Conservation (phyloP, 2,888 invertebrate genomes). For the Acheta domesticus region DNA sequence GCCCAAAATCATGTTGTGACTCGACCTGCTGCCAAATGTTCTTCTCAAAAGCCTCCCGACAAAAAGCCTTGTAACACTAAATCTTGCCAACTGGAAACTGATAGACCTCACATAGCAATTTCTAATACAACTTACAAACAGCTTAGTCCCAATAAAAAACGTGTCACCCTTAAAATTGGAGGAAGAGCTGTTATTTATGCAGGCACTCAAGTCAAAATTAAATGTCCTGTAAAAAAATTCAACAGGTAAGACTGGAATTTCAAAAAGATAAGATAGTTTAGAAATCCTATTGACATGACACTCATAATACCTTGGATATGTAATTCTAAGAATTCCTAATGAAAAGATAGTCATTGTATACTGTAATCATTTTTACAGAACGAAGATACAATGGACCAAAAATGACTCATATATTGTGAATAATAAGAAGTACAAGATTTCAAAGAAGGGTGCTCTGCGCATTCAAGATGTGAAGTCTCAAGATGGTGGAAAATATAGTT, state of each 20-base stretch:
- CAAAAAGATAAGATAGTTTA: neutral
- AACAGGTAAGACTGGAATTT: constrained; percentile 48
- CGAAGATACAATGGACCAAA: constrained; percentile 86
- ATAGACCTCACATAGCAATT: constrained; percentile 71
- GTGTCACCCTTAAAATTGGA: constrained; percentile 79
- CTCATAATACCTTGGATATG: neutral
- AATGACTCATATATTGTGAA: constrained; percentile 74
- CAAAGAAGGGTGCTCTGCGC: constrained; percentile 82
- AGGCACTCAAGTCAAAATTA: constrained; percentile 88
- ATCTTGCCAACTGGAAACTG: constrained; percentile 69
- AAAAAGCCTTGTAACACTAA: constrained; percentile 83
- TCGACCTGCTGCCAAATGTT: constrained; percentile 71
- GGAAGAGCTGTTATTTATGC: constrained; percentile 86
- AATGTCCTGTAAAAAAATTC: constrained; percentile 83
- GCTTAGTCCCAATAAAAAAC: constrained; percentile 74
- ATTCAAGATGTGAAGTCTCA: constrained; percentile 76
- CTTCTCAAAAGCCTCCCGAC: constrained; percentile 68
- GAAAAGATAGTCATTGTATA: neutral
- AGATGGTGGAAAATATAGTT: constrained; percentile 83
- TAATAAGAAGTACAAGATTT: constrained; percentile 80
- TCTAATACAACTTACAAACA: constrained; percentile 81
- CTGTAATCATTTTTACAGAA: constrained; percentile 48
- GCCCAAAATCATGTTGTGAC: constrained; percentile 87
- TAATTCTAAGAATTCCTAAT: neutral
- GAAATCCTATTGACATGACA: neutral